Percentiles rank a stretch among this genome's conserved stretches.
Evolutionary conservation across 2,888 invertebrate species (phyloP).

Genomic region (Pseudococcus jackbeardsleyi): DNA sequence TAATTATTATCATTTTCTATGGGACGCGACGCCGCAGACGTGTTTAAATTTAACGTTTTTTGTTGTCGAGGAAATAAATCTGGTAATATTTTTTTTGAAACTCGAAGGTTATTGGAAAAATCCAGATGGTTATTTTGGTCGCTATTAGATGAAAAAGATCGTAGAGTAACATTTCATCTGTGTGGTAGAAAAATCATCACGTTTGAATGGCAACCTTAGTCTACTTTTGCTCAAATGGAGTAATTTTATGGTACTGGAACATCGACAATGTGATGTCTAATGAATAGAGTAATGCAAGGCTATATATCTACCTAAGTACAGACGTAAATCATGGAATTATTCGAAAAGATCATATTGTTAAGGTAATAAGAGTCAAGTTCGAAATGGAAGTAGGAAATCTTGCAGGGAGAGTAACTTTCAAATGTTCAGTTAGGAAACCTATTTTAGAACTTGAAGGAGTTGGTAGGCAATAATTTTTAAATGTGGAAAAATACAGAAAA

Average conservation of each 20-base stretch:
- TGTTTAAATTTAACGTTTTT: conserved; percentile 10
- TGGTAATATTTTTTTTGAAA: neutral
- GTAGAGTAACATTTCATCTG: neutral
- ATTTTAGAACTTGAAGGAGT: neutral
- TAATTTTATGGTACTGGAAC: conserved; percentile 22
- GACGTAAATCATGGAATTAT: neutral
- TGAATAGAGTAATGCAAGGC: conserved; percentile 12
- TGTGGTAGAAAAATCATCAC: neutral
- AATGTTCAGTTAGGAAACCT: neutral
- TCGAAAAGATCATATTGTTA: neutral
- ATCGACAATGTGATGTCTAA: conserved; percentile 28
- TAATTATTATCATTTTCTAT: conserved; percentile 10
- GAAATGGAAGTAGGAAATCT: neutral
- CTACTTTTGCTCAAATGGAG: conserved; percentile 24
- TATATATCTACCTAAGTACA: neutral
- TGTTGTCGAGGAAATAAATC: neutral
- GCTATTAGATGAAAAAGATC: neutral
- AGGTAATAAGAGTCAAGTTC: neutral
- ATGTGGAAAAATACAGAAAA: too few species aligned
- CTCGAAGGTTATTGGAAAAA: conserved; percentile 10
- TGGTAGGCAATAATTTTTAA: neutral
- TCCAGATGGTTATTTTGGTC: neutral
- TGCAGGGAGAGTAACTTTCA: neutral
- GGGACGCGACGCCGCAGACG: neutral
- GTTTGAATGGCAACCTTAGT: conserved; percentile 28